Conservation (phyloP, 2,113 vertebrate genomes). For the Eonycteris spelaea region DNA sequence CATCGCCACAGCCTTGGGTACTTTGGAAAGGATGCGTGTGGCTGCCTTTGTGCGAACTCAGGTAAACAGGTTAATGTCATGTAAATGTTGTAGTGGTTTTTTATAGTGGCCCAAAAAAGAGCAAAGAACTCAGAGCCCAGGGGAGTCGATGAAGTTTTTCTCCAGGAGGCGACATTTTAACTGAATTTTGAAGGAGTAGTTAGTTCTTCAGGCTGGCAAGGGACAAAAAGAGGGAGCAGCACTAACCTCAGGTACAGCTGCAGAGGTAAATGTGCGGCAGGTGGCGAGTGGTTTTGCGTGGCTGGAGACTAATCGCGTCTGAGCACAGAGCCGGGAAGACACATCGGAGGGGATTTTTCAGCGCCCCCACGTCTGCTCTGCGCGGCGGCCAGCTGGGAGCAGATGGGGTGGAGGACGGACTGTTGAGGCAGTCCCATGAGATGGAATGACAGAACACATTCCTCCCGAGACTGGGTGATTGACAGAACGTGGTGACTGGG, state of each 20-base stretch:
- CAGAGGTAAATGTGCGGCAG: neutral
- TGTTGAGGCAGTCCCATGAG: too few species aligned
- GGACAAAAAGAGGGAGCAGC: neutral
- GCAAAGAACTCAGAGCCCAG: neutral
- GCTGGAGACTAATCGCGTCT: neutral
- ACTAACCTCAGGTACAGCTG: neutral
- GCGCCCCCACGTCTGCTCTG: neutral
- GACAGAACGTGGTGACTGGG: neutral
- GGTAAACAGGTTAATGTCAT: neutral
- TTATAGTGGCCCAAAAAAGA: neutral
- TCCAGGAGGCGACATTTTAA: neutral
- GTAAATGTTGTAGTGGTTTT: neutral
- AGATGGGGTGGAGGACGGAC: neutral
- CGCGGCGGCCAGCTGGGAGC: too few species aligned
- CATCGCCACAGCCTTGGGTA: neutral
- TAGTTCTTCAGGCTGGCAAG: neutral
- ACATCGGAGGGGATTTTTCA: neutral
- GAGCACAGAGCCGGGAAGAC: neutral
- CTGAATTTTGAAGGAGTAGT: neutral
- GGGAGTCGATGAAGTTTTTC: neutral
- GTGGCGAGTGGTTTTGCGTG: neutral
- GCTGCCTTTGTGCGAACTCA: neutral
- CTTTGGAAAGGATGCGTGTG: neutral
- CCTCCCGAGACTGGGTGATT: neutral
- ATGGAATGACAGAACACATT: neutral